These are phyloP conservation scores for Plutella xylostella DNA, from an alignment of 2,888 invertebrate genomes.

Conservation along the genomic window DNA sequence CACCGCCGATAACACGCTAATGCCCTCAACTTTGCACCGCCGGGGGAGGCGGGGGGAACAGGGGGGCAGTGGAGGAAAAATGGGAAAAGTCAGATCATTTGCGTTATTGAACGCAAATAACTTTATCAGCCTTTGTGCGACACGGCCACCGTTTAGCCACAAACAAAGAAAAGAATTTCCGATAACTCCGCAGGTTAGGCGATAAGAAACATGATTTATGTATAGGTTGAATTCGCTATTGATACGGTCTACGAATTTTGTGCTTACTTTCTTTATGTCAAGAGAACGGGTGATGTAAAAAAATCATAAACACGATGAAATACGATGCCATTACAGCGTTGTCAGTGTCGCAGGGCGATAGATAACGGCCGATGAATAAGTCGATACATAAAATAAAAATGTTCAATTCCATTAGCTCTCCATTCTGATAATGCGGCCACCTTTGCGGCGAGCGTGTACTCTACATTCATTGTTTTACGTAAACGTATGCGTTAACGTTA, in stretches of 20 bases:
- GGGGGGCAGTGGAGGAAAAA: constrained; percentile 48
- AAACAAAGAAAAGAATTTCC: constrained; percentile 2
- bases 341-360: constrained; percentile 25
- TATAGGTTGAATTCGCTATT: no score
- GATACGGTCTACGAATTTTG: background rate
- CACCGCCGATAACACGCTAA: constrained; percentile 68
- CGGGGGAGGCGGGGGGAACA: constrained; percentile 30
- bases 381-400: constrained; percentile 54
- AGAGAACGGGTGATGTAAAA: constrained; percentile 22
- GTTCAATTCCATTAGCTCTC: constrained; percentile 44
- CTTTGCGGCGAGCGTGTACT: constrained; percentile 22
- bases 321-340: constrained; percentile 29
- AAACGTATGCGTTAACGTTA: constrained; percentile 43
- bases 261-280: background rate
- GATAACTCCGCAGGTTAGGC: constrained; percentile 1
- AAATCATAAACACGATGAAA: constrained; percentile 30
- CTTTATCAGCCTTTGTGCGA: constrained; percentile 32
- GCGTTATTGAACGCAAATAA: constrained; percentile 64
- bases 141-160: background rate
- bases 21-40: constrained; percentile 70
- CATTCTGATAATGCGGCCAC: constrained; percentile 47
- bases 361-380: constrained; percentile 36
- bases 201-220: no score
- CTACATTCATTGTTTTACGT: constrained; percentile 38
- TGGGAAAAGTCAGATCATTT: constrained; percentile 64